A percentile compares a stretch with the other conserved stretches of the same genome.
Conservation (phyloP, 1,140 invertebrate species). For the Pararge aegeria region DNA sequence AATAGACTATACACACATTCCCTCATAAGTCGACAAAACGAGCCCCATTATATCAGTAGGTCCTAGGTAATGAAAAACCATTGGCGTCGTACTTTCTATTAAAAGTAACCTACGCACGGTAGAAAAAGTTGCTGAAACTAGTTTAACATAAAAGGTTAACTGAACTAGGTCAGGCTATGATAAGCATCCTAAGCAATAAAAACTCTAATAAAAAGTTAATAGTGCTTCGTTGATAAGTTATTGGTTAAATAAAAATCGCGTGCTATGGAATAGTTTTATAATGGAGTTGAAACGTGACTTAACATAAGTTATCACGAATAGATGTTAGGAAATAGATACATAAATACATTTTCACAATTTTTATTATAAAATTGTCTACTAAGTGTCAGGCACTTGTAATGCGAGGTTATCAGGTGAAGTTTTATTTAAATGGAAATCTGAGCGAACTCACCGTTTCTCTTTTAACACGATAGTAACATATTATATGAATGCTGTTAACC, state of each 20-base stretch:
- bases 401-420: no score
- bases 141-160: neutral
- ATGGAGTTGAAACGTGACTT: neutral
- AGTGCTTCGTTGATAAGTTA: neutral
- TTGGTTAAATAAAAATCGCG: neutral
- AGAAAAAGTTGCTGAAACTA: neutral
- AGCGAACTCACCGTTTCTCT: no score
- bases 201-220: neutral
- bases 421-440: no score
- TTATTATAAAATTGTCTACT: no score
- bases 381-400: no score
- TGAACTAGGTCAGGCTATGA: neutral
- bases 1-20: no score
- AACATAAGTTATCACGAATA: neutral
- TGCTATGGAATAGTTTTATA: constrained; percentile 3
- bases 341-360: neutral
- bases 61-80: no score
- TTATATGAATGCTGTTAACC: no score
- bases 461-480: no score
- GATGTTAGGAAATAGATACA: neutral
- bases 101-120: neutral
- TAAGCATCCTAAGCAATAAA: neutral
- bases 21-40: no score
- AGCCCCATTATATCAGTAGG: no score
- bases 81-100: neutral